These are phyloP conservation scores for Australoheros facetus DNA, from an alignment of 2,797 vertebrate species.

Conservation along the genomic window DNA sequence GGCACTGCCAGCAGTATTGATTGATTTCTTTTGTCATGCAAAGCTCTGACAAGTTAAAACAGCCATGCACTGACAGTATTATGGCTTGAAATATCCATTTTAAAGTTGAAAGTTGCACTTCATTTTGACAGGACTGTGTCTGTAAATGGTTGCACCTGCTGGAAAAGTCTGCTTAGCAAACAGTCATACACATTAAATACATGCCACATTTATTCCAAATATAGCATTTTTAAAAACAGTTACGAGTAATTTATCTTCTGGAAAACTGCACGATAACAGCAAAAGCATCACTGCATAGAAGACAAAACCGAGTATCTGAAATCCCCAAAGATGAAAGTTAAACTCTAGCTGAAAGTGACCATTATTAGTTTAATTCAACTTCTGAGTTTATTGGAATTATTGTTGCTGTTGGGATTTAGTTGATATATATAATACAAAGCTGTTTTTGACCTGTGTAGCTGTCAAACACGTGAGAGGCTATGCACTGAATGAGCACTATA, in stretches of 20 bases:
- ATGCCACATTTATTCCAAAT: not conserved
- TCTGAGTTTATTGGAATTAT: not conserved
- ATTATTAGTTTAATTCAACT: not conserved
- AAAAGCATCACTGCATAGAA: conserved; percentile 3
- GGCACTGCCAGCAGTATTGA: conserved; percentile 4
- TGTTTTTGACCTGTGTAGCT: conserved; percentile 25
- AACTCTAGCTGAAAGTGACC: not conserved
- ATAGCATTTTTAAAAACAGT: not conserved
- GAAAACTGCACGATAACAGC: not conserved
- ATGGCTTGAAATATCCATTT: not conserved
- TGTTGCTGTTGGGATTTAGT: conserved; percentile 16
- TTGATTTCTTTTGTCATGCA: not conserved
- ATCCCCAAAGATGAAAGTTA: not conserved
- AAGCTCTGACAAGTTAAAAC: not conserved
- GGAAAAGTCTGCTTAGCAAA: not conserved
- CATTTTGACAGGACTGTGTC: not conserved
- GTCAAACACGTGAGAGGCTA: conserved; percentile 37
- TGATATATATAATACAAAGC: conserved; percentile 23
- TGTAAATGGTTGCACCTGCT: not conserved
- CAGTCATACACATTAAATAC: not conserved
- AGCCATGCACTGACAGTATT: conserved; percentile 6
- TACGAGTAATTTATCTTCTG: not conserved
- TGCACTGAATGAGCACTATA: conserved; percentile 7
- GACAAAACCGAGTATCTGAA: not conserved
- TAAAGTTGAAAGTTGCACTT: not conserved